Conservation (phyloP, 2,888 invertebrate species). For the Parthenolecanium corni region DNA sequence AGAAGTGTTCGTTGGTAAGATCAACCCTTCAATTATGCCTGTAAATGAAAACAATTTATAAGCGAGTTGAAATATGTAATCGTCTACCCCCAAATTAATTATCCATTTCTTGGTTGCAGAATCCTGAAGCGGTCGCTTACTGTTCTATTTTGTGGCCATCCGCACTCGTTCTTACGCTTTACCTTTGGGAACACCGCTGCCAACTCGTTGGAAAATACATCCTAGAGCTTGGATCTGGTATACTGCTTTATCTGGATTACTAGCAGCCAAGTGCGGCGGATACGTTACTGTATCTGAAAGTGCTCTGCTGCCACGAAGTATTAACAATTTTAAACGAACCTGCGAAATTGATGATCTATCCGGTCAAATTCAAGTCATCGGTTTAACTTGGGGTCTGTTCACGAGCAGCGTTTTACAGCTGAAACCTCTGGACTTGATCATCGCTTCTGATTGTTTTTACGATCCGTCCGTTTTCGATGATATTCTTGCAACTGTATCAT, state of each 20-base stretch:
- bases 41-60: too few species aligned
- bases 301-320: conserved; percentile 62
- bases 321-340: conserved; percentile 65
- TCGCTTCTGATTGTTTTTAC: conserved; percentile 92
- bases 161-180: conserved; percentile 85
- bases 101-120: conserved; percentile 40
- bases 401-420: conserved; percentile 58
- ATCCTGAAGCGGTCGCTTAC: conserved; percentile 74
- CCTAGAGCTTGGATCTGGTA: conserved; percentile 83
- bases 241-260: conserved; percentile 73
- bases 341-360: conserved; percentile 65
- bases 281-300: conserved; percentile 75
- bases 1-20: too few species aligned
- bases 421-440: conserved; percentile 64
- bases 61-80: too few species aligned
- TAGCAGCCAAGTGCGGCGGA: conserved; percentile 88
- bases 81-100: too few species aligned
- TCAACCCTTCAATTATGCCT: too few species aligned
- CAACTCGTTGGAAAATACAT: conserved; percentile 51
- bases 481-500: conserved; percentile 77
- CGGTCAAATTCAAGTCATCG: conserved; percentile 52
- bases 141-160: conserved; percentile 95
- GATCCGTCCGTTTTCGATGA: conserved; percentile 87
- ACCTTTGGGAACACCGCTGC: conserved; percentile 56
- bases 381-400: conserved; percentile 84